Evolutionary conservation across 2,888 invertebrate species (phyloP), one percentile per base, ranked within the genome.

Genomic region (Nymphalis urticae): DNA sequence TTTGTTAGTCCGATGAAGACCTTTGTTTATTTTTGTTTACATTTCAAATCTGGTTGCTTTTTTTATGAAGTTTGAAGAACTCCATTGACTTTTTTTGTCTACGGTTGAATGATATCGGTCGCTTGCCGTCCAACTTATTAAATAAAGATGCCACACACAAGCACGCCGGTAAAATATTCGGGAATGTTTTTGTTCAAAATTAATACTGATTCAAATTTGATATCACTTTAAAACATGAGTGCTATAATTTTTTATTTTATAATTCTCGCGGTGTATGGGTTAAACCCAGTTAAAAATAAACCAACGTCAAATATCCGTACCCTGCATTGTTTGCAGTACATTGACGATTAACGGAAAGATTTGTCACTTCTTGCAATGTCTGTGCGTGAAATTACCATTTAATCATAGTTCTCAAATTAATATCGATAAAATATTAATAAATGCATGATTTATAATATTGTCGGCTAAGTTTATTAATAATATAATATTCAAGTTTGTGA

Each of bases 1-100:
- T 87, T 88, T 89, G 88, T 89, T 80, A 81, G 78, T 78, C 72
- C 80, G 85, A 86, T 87, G 86, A 84, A 84, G 85, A 83, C 80
- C 83, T 86, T 80, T 80, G 82, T 71, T 76, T 76, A 74, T 85
- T 86, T 87, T 86, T 86, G 80, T 85, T 84, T 79, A 79, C 75
- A 77, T 76, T 75, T 69, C 70, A 62, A 72, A 73, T 64, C 61
- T 56, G 64, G 64, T 62, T 64, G 48, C 36, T 73, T 73, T 75
- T 75, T 73, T 65, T 58, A 51, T 70, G 62, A 27, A 42, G 19
- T 58, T 58, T 36, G 36, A 42, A 58, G 42, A 42, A 42, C 17
- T 58, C 42, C 42, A 58, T 58, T 58, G 58, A 36, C 42, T 58
- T 58, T 58, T 58, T 58, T 42, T 42, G 19, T 19, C 19, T 42